Evolutionary conservation across 2,797 vertebrate genomes (phyloP), one percentile per base, ranked within the genome.

Genomic region (Lacerta bilineata): DNA sequence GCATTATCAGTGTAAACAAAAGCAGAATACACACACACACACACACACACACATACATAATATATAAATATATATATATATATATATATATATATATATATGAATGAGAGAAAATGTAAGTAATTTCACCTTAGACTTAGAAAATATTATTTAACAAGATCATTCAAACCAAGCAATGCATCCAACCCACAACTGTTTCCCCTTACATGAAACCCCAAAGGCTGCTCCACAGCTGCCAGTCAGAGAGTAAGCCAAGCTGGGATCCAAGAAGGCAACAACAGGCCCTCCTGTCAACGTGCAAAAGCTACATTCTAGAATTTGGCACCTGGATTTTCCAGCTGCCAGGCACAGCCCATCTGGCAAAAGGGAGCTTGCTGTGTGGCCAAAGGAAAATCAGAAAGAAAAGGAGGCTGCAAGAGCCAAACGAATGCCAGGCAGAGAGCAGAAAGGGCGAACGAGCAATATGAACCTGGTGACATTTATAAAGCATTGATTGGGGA

Each of bases 251-350:
- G 92, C 91, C 94, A 93, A 94, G 88, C 88, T 86, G 76, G 75
- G 91, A 91, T 90, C 88, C 86, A 95, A 92, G 89, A 89, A 93
- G 86, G 69, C 88, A 89, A 90, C 61, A 93, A 90, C 41, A 81
- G 90, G 91, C 77, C 41, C 64, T 55, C 4, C 13, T 71, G 82
- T 88, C 89, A 93, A 1, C 2, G 50, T 46, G 86, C 87, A 91
- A 64, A 93, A 90, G 85, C 80, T 92, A 20, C 66, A 91, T 88
- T 91, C 89, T 76, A 92, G 89, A 88, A 91, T 80, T 86, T 83
- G 74, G 93, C 90, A 90, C 88, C 50, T 92, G 91, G 89, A 77
- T 87, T 23, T 77, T 88, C 88, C 92, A 94, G 91, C 90, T 93
- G 91, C 92, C 91, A 91, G 93, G 89, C 72, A 82, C 83, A 88